These are phyloP conservation scores for Atopsyche davidsoni DNA, from an alignment of 1,140 invertebrate genomes.

Conservation along the genomic window DNA sequence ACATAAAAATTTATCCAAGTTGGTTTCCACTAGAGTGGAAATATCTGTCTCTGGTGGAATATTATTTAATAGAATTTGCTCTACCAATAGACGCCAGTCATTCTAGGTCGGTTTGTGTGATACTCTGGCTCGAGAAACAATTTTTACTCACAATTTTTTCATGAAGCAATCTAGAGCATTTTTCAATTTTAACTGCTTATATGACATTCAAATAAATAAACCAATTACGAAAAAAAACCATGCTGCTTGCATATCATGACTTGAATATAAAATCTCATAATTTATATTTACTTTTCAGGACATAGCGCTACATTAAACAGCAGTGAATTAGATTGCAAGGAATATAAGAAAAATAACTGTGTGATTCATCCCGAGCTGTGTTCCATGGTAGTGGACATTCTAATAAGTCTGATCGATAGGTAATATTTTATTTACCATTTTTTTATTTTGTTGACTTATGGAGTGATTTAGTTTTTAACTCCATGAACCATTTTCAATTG, in stretches of 20 bases:
- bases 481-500: no score
- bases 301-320: background rate
- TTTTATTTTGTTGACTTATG: no score
- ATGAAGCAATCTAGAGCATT: no score
- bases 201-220: background rate
- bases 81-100: no score
- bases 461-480: no score
- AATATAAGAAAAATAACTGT: conserved; percentile 32
- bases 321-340: conserved; percentile 31
- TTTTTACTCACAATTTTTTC: no score
- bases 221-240: background rate
- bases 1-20: background rate
- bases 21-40: no score
- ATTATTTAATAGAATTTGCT: no score
- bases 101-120: no score
- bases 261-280: background rate
- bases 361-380: conserved; percentile 54
- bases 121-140: no score
- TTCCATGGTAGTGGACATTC: conserved; percentile 53
- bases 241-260: background rate
- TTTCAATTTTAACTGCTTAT: no score
- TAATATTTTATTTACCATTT: conserved; percentile 35
- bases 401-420: conserved; percentile 54
- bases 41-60: no score
- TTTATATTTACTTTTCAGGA: conserved; percentile 3